Percentiles rank a stretch among this genome's conserved stretches.
phyloP scores from a whole-genome alignment of 2,797 vertebrate species.

The Neosilurus mollespiculum region DNA sequence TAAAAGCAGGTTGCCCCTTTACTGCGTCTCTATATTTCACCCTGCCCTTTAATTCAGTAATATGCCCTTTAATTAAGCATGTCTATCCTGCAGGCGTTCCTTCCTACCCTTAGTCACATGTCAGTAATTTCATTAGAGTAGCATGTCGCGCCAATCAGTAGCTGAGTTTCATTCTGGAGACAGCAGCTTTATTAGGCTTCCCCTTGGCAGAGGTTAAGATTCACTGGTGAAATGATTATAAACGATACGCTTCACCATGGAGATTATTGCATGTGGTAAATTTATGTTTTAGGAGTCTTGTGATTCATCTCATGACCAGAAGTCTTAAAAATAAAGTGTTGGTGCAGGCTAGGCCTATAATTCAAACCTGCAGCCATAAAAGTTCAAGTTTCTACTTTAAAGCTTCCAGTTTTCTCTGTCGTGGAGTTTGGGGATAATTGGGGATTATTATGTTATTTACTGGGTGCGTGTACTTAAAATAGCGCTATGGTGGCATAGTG shows the following conservation, averaged over 20 bases:
- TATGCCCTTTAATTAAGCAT: not conserved
- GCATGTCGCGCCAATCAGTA: not conserved
- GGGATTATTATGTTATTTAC: no score
- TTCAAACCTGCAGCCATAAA: not conserved
- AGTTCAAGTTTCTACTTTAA: not conserved
- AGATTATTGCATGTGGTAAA: not conserved
- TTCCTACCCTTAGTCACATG: slow-evolving; percentile 2
- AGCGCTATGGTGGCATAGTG: no score
- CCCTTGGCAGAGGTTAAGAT: not conserved
- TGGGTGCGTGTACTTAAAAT: no score
- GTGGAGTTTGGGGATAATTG: no score
- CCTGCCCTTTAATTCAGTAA: not conserved
- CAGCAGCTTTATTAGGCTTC: not conserved
- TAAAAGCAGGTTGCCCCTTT: not conserved
- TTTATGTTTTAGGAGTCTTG: not conserved
- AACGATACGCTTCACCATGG: not conserved
- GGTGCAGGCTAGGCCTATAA: not conserved
- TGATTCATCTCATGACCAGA: not conserved
- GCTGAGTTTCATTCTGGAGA: not conserved
- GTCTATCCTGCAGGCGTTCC: not conserved
- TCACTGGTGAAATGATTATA: not conserved
- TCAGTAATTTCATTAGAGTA: not conserved
- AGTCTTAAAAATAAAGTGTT: not conserved
- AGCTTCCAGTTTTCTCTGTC: no score
- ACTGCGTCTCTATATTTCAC: not conserved